Base-by-base conservation (phyloP, 2,888 invertebrate species). In the Encarsia formosa region DNA sequence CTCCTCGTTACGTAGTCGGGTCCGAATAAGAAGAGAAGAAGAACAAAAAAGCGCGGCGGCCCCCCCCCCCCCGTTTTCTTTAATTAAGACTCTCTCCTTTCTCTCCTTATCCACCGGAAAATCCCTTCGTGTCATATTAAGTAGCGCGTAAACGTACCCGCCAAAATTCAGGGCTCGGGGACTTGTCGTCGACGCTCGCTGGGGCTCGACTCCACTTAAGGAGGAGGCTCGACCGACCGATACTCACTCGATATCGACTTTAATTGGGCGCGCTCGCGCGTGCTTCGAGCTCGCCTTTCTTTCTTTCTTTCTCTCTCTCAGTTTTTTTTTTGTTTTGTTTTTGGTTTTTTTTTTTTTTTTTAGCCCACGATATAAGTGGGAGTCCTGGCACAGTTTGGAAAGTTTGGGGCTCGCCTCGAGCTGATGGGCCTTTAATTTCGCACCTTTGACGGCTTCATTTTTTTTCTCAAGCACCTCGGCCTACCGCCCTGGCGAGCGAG, bases 71-170 rank as follows among this genome's bases (percentile, higher is more conserved):
- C n/a, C 4, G 24, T n/a, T n/a, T n/a, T n/a, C n/a, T n/a, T n/a
- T n/a, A n/a, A n/a, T n/a, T n/a, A n/a, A 26, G 11, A 26, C 26
- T 8, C 26, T 26, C 26, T 26, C 44, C 45, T 45, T 37, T 42
- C 38, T 43, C 29, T 43, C 39, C 31, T 24, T 26, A 26, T 26
- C 6, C 26, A 26, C 32, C 26, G 48, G 37, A 42, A 47, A 48
- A 52, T 52, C 48, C 43, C 31, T n/a, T 32, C 8, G 19, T 26
- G n/a, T 15, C 13, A 42, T 29, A 22, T 48, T 48, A 39, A 52
- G 52, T 43, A 48, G 43, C 38, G 35, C 39, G 34, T 34, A 42
- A 24, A 24, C 13, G 22, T 37, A 19, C 24, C 22, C 22, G 34
- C n/a, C 19, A 35, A 49, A 35, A 40, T 46, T 29, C 29, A 37